These are phyloP conservation scores for Lochmaea crataegi DNA, from an alignment of 2,888 invertebrate species.

Conservation along the genomic window DNA sequence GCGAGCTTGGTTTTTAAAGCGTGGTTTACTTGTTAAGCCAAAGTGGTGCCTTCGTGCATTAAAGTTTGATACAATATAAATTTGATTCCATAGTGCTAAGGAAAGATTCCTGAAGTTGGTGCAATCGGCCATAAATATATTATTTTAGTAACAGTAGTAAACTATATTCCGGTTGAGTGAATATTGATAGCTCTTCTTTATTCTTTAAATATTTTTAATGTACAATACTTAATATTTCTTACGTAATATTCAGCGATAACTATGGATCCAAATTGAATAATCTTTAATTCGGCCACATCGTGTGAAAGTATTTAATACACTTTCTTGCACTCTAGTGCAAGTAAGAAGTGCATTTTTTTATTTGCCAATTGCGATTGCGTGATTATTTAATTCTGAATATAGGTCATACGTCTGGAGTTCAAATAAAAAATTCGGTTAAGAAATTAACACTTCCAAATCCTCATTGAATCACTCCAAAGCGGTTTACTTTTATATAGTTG, in stretches of 20 bases:
- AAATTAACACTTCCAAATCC: slow-evolving; percentile 18
- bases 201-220: too few relatives aligned
- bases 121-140: too few relatives aligned
- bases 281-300: not conserved
- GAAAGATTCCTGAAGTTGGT: too few relatives aligned
- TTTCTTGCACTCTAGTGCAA: slow-evolving; percentile 16
- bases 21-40: too few relatives aligned
- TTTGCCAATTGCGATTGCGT: slow-evolving; percentile 40
- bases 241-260: not conserved
- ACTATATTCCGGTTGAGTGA: too few relatives aligned
- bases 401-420: slow-evolving; percentile 46
- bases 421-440: slow-evolving; percentile 43
- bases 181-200: too few relatives aligned
- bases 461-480: not conserved
- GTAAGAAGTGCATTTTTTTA: slow-evolving; percentile 33
- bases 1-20: too few relatives aligned
- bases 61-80: too few relatives aligned
- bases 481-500: not conserved
- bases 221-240: too few relatives aligned
- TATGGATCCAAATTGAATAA: not conserved
- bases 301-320: slow-evolving; percentile 14
- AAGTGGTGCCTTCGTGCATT: too few relatives aligned
- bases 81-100: too few relatives aligned
- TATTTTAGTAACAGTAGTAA: too few relatives aligned
- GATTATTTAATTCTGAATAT: slow-evolving; percentile 45